These are phyloP conservation scores for Patella pellucida DNA, from an alignment of 2,888 invertebrate genomes.

Conservation along the genomic window DNA sequence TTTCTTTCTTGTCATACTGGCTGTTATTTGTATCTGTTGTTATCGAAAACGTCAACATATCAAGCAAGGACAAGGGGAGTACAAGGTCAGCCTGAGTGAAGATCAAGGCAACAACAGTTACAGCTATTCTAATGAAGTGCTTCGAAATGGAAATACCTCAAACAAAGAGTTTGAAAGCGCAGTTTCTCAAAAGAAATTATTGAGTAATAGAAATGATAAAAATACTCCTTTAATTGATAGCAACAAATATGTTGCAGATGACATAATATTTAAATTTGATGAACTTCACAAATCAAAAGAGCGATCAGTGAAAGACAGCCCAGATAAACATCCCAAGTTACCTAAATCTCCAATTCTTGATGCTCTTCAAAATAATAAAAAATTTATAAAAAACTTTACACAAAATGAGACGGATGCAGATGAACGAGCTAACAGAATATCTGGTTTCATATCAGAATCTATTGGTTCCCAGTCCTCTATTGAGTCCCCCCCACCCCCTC, in stretches of 20 bases:
- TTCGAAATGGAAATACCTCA: slow-evolving; percentile 13
- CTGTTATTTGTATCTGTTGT: slow-evolving; percentile 51
- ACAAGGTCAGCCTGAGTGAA: slow-evolving; percentile 22
- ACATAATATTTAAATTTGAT: too few relatives aligned
- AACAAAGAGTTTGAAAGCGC: slow-evolving; percentile 33
- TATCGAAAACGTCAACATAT: slow-evolving; percentile 38
- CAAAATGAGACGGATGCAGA: slow-evolving; percentile 56
- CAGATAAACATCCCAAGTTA: slow-evolving; percentile 20
- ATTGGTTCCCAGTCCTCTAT: slow-evolving; percentile 36
- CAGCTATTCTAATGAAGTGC: slow-evolving; percentile 27
- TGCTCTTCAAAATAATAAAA: slow-evolving; percentile 51
- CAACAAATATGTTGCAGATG: neutral
- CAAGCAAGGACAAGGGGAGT: neutral
- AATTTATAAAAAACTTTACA: slow-evolving; percentile 49
- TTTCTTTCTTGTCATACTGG: slow-evolving; percentile 44
- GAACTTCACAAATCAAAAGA: neutral
- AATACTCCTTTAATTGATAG: slow-evolving; percentile 11
- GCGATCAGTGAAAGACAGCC: neutral
- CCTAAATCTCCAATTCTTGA: slow-evolving; percentile 47
- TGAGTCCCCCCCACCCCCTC: slow-evolving; percentile 37
- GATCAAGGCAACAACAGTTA: slow-evolving; percentile 18
- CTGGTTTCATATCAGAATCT: slow-evolving; percentile 41
- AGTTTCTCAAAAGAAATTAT: slow-evolving; percentile 36
- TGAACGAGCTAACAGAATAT: slow-evolving; percentile 48
- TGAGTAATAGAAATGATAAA: slow-evolving; percentile 16